Percentiles rank a stretch among this genome's conserved stretches.
phyloP scores from a whole-genome alignment of 2,888 invertebrate species.

The Nipponacmea schrenckii region DNA sequence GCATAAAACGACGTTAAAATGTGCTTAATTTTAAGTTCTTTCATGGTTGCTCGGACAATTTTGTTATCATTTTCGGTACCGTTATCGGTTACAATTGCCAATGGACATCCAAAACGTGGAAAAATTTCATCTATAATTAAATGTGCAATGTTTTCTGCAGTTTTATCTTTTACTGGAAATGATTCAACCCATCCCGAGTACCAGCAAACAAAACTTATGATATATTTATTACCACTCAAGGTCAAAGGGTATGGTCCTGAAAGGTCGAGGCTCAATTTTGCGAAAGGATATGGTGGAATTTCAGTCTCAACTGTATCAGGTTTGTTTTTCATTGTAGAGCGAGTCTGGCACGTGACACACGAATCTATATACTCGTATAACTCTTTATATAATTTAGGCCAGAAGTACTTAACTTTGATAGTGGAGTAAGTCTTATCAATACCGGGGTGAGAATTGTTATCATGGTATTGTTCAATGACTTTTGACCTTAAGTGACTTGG shows the following conservation, averaged over 20 bases:
- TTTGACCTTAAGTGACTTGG: no score
- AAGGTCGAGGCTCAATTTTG: conserved; percentile 15
- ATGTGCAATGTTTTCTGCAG: no score
- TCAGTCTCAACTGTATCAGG: conserved; percentile 14
- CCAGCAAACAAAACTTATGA: not conserved
- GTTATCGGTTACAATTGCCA: conserved; percentile 14
- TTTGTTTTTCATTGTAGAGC: conserved; percentile 5
- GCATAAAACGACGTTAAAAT: conserved; percentile 4
- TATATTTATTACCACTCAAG: conserved; percentile 13
- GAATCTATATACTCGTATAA: conserved; percentile 4
- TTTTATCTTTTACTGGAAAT: conserved; percentile 23
- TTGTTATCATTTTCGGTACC: conserved; percentile 12
- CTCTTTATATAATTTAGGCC: conserved; percentile 11
- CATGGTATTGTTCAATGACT: conserved; percentile 11
- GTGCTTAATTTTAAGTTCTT: not conserved
- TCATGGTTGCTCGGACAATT: not conserved
- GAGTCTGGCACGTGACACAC: conserved; percentile 12
- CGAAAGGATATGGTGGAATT: conserved; percentile 13
- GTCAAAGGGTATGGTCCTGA: conserved; percentile 14
- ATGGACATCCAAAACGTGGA: conserved; percentile 22
- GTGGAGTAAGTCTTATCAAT: conserved; percentile 14
- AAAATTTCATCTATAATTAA: conserved; percentile 28
- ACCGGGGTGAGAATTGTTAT: conserved; percentile 4
- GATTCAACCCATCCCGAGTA: conserved; percentile 16
- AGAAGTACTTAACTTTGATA: conserved; percentile 19